phyloP scores from a whole-genome alignment of 2,888 invertebrate species.

The Chalcosyrphus nemorum region DNA sequence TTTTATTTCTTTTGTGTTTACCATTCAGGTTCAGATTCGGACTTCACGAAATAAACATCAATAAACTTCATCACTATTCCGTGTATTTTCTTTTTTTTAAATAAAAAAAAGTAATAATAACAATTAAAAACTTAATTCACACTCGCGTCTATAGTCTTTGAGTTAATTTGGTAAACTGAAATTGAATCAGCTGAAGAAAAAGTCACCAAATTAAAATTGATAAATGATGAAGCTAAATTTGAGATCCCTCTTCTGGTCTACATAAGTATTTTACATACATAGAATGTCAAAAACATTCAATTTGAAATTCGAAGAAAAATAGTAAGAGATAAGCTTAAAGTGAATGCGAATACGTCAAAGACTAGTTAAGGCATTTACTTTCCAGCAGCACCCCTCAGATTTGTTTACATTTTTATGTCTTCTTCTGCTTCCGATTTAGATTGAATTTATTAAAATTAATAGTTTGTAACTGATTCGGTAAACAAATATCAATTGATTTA shows the following conservation, averaged over 20 bases:
- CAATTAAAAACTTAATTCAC: too few species aligned
- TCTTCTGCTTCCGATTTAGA: background rate
- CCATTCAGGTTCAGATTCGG: constrained; percentile 20
- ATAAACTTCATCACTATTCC: constrained; percentile 35
- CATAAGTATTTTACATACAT: background rate
- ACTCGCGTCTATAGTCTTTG: constrained; percentile 5
- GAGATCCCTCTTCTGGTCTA: background rate
- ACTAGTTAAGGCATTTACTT: background rate
- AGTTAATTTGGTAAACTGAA: constrained; percentile 3
- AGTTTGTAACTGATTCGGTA: background rate
- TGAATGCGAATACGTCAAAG: background rate
- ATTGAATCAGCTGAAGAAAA: background rate
- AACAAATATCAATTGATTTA: constrained; percentile 5
- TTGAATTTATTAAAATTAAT: background rate
- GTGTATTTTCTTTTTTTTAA: background rate
- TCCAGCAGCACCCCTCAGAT: background rate
- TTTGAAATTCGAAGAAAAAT: background rate
- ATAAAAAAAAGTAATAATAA: too few species aligned
- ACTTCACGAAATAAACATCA: background rate
- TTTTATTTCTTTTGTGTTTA: constrained; percentile 6
- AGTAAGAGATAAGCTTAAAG: background rate
- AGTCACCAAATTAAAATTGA: background rate
- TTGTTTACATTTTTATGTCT: background rate
- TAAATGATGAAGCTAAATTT: background rate
- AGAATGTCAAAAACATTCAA: background rate